These are phyloP conservation scores for Apteryx owenii DNA, from an alignment of 2,113 vertebrate species.

Conservation along the genomic window DNA sequence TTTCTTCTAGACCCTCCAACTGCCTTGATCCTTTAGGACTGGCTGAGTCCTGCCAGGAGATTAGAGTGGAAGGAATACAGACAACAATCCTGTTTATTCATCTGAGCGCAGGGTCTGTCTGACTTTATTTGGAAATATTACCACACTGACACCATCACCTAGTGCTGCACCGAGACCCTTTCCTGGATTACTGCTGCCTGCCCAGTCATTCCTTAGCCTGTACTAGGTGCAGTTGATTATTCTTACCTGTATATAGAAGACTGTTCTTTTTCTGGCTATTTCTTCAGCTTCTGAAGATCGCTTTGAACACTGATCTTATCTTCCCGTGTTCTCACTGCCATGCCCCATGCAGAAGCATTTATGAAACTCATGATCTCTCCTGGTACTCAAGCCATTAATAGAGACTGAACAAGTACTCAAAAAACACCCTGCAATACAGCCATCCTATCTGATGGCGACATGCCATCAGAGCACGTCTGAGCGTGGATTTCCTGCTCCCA, in stretches of 20 bases:
- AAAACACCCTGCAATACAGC: neutral
- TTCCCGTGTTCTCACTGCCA: neutral
- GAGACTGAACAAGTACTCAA: neutral
- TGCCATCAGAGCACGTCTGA: neutral
- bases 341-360: rapidly evolving
- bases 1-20: neutral
- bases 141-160: neutral
- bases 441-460: neutral
- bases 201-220: neutral
- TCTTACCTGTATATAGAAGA: neutral
- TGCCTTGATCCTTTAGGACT: neutral
- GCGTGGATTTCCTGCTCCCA: neutral
- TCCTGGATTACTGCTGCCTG: neutral
- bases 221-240: neutral
- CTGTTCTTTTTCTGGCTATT: neutral
- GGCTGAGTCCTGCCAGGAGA: neutral
- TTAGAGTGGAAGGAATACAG: neutral
- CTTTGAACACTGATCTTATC: neutral
- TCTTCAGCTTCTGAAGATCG: neutral
- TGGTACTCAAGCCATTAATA: neutral
- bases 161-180: neutral
- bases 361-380: neutral
- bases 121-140: neutral
- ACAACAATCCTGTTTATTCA: neutral
- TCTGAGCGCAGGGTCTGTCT: neutral